Evolutionary conservation across 2,113 vertebrate species (phyloP), one percentile per base, ranked within the genome.

Genomic region (Notiomystis cincta): DNA sequence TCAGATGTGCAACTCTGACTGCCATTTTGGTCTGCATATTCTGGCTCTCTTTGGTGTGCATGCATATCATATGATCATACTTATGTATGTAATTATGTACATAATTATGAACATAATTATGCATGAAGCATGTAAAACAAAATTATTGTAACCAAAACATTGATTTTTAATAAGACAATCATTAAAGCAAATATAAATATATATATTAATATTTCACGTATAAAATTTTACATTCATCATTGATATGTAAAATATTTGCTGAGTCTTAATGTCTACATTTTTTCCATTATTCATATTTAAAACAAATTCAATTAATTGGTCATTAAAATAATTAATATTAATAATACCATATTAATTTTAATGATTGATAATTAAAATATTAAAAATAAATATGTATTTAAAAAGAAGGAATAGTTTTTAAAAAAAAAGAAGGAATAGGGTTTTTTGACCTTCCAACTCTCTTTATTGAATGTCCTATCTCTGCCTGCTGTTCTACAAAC

Each of bases 391-490:
- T 66, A 80, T 40, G 1, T 31, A 31, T 40, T 5, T 20, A 30
- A 81, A 85, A 65, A 5, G 51, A 58, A 58, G 9, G 21, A 58
- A 57, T n/a, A 35, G 21, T 58, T 58, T 35, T 56, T 31, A 16
- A 19, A 45, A 2, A 31, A 42, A 54, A 44, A 53, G 15, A 62
- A 75, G 2, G 5, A 54, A 54, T 33, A 51, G 3, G 1, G 0
- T 0, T 6, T 47, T 82, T 65, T 94, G 58, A 82, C 60, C 53
- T 89, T 94, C 25, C 23, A 82, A 18, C 8, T 76, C 20, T 37
- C 35, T 56, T 35, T 75, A 23, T 58, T 54, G 30, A 83, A 58
- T 33, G 13, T 5, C 18, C 19, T 8, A 1, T 75, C 60, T 25
- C 40, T 57, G 7, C 5, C 51, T 75, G 18, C 23, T 50, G 4